Base-by-base conservation (phyloP, 1,140 invertebrate species). In the Coenobita brevimanus region DNA sequence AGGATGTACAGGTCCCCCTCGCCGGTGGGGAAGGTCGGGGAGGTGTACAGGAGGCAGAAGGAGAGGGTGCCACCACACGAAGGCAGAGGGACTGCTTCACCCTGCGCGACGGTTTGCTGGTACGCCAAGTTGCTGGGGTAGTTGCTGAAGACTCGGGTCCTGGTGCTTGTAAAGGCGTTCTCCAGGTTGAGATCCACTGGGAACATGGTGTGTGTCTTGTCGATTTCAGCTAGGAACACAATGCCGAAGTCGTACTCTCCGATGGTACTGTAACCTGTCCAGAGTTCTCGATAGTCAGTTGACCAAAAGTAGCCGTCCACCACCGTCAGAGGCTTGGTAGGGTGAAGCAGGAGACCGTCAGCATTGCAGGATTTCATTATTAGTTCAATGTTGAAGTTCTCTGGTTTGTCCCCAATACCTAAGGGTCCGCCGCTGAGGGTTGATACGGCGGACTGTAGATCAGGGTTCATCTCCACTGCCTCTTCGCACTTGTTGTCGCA, bases 221-320 rank as follows among this genome's bases (percentile, higher is more conserved):
- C 62, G 21, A 89, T 79, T n/a, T 89, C 79, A 10, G 87, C 87
- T 13, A 89, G 69, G 87, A 89, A 89, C 27, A 89, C 82, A 38
- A 89, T 38, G 13, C 87, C 87, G 50, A 89, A 89, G 10, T 36
- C 57, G 46, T 82, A 38, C 0, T 50, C 38, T 8, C 33, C n/a
- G 27, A 73, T 71, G 15, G 30, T 54, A 17, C 80, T 75, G 62
- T 82, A 80, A 0, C 64, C 67, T 6, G 78, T 88, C 85, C 85
- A 88, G 3, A 88, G 33, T 30, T 81, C 76, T 10, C 80, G 62
- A 27, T 71, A 80, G 21, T 81, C 67, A 21, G 81, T 21, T 30
- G 80, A 82, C 27, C 46, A 46, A 80, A 89, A 89, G 50, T 89
- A 89, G 0, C 64, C 50, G 36, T 89, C 87, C 13, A 89, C 79